Evolutionary conservation across 2,888 invertebrate species (phyloP).

Genomic region (Fabriciana adippe): DNA sequence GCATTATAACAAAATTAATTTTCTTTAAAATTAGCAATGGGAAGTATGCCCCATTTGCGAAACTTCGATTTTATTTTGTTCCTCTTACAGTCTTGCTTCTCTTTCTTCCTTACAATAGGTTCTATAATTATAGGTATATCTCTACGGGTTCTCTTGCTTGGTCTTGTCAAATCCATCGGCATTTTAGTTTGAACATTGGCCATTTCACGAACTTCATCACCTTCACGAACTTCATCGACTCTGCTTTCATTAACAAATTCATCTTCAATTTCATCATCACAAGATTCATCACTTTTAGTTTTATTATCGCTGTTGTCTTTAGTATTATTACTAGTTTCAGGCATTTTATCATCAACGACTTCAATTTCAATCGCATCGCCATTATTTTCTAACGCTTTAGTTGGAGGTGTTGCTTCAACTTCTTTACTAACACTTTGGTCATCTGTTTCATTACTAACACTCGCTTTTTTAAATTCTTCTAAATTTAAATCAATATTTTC

Average conservation of each 20-base stretch:
- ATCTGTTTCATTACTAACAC: background rate
- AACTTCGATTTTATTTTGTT: conserved; percentile 52
- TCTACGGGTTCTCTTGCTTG: conserved; percentile 13
- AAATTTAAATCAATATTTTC: conserved; percentile 21
- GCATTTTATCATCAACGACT: conserved; percentile 24
- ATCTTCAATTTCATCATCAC: too few relatives aligned
- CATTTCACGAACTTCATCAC: conserved; percentile 12
- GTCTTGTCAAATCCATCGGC: conserved; percentile 1
- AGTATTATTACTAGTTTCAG: background rate
- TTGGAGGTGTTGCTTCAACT: conserved; percentile 1
- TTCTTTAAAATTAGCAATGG: conserved; percentile 52
- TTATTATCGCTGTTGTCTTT: background rate
- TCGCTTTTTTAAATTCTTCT: conserved; percentile 20
- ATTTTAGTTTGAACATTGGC: background rate
- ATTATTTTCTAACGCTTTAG: background rate
- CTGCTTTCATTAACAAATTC: background rate
- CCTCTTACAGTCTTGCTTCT: conserved; percentile 49
- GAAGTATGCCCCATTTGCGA: conserved; percentile 54
- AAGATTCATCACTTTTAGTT: background rate
- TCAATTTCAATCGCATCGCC: conserved; percentile 46
- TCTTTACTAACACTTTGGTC: background rate
- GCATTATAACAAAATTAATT: background rate
- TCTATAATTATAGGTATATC: conserved; percentile 12
- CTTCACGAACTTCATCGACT: background rate
- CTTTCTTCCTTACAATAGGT: conserved; percentile 27